phyloP scores from a whole-genome alignment of 2,888 invertebrate genomes.

The Dorcus hopei region DNA sequence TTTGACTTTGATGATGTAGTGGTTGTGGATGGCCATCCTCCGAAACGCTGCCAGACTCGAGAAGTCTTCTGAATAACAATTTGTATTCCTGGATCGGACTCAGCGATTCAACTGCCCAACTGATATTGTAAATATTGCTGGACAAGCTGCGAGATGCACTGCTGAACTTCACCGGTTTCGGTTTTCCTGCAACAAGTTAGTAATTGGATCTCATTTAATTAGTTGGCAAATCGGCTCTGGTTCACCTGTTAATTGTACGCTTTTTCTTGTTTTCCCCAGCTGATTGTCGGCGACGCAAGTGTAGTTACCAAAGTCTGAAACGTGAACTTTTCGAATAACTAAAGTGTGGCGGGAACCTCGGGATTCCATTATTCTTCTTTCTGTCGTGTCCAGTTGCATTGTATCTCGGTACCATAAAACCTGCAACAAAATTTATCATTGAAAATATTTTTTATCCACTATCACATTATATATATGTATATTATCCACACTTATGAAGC shows the following conservation, averaged over 20 bases:
- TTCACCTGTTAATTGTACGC: constrained; percentile 62
- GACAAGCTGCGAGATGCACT: constrained; percentile 61
- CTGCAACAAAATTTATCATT: constrained; percentile 41
- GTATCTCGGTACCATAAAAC: constrained; percentile 68
- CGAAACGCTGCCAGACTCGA: constrained; percentile 45
- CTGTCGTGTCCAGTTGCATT: constrained; percentile 65
- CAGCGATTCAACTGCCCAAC: constrained; percentile 65
- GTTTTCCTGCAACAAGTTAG: constrained; percentile 53
- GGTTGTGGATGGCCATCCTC: constrained; percentile 50
- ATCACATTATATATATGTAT: too few relatives aligned
- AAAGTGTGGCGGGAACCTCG: constrained; percentile 65
- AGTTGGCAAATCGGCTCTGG: neutral
- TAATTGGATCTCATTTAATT: neutral
- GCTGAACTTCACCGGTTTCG: constrained; percentile 62
- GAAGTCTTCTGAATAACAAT: constrained; percentile 61
- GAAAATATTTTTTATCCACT: too few relatives aligned
- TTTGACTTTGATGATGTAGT: constrained; percentile 49
- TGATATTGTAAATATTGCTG: constrained; percentile 62
- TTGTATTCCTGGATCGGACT: constrained; percentile 67
- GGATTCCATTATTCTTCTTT: constrained; percentile 64
- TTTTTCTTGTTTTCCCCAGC: constrained; percentile 63
- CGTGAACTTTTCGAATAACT: constrained; percentile 65
- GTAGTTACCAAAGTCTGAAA: constrained; percentile 68
- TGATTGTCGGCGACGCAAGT: constrained; percentile 68
- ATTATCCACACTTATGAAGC: too few relatives aligned